Conservation (phyloP, 2,113 vertebrate genomes). For the Asarcornis scutulata region DNA sequence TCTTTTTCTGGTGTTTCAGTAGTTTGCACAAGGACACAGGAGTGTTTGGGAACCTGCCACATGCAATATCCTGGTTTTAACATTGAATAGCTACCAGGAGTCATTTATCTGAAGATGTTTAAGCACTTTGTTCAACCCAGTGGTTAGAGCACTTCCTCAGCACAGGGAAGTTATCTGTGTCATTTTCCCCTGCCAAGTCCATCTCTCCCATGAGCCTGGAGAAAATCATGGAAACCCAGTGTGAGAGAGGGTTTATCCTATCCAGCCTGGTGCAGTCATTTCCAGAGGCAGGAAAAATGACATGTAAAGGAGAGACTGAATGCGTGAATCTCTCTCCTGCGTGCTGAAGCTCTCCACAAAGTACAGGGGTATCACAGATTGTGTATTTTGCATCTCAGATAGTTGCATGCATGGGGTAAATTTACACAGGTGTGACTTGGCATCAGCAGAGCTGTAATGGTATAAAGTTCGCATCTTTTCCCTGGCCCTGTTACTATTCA, state of each 20-base stretch:
- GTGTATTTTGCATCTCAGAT: background rate
- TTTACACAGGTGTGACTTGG: background rate
- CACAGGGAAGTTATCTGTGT: rapidly evolving
- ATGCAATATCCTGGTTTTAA: background rate
- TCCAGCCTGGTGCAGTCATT: background rate
- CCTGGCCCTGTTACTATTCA: background rate
- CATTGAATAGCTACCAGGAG: background rate
- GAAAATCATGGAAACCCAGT: background rate
- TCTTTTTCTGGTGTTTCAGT: background rate
- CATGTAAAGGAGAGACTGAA: background rate
- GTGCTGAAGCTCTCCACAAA: background rate
- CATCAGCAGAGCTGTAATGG: background rate
- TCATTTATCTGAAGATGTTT: background rate
- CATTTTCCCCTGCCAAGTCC: background rate
- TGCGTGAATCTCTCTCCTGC: background rate
- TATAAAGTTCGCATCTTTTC: background rate
- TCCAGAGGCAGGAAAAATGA: rapidly evolving
- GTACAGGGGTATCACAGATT: background rate
- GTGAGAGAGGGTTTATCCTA: background rate
- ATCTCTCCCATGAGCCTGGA: background rate
- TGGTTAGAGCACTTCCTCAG: background rate
- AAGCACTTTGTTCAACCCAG: background rate
- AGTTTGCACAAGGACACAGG: background rate
- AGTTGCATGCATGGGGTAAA: background rate
- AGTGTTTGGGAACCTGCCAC: rapidly evolving